Evolutionary conservation across 2,888 invertebrate genomes (phyloP).

Genomic region (Tiphia femorata): DNA sequence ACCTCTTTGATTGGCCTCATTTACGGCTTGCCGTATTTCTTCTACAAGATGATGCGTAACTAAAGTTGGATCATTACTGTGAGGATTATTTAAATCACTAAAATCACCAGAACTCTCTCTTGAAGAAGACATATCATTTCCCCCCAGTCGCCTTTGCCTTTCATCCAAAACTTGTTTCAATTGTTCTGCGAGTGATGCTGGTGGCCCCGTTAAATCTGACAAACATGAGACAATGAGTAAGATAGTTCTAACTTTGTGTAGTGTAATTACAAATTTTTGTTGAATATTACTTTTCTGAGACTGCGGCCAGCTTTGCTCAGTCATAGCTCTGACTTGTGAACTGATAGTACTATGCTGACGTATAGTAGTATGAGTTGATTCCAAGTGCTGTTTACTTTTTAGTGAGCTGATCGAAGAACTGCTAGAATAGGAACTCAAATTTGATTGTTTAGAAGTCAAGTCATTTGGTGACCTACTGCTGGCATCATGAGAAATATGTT

Average conservation of each 20-base stretch:
- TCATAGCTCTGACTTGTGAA: slow-evolving; percentile 65
- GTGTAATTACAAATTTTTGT: neutral
- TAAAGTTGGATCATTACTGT: slow-evolving; percentile 77
- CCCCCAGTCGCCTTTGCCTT: slow-evolving; percentile 80
- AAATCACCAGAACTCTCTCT: slow-evolving; percentile 76
- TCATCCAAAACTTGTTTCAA: slow-evolving; percentile 89
- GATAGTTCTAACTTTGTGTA: neutral
- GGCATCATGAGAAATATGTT: slow-evolving; percentile 56
- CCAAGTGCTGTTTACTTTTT: slow-evolving; percentile 61
- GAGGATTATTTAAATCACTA: slow-evolving; percentile 74
- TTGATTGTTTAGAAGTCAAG: slow-evolving; percentile 60
- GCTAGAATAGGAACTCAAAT: slow-evolving; percentile 65
- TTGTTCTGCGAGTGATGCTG: slow-evolving; percentile 86
- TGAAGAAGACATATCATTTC: slow-evolving; percentile 69
- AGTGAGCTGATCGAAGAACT: slow-evolving; percentile 64
- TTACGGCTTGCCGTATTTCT: slow-evolving; percentile 89
- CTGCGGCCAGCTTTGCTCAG: slow-evolving; percentile 66
- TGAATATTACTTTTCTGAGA: slow-evolving; percentile 58
- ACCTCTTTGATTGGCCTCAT: slow-evolving; percentile 91
- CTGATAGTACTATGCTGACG: slow-evolving; percentile 66
- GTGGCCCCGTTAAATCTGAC: slow-evolving; percentile 74
- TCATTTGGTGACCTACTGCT: slow-evolving; percentile 67
- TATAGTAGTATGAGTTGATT: slow-evolving; percentile 60
- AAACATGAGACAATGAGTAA: neutral
- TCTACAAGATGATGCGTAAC: slow-evolving; percentile 87